A percentile compares a stretch with the other conserved stretches of the same genome.
Conservation (phyloP, 2,113 vertebrate species). For the Scytalopus superciliaris region DNA sequence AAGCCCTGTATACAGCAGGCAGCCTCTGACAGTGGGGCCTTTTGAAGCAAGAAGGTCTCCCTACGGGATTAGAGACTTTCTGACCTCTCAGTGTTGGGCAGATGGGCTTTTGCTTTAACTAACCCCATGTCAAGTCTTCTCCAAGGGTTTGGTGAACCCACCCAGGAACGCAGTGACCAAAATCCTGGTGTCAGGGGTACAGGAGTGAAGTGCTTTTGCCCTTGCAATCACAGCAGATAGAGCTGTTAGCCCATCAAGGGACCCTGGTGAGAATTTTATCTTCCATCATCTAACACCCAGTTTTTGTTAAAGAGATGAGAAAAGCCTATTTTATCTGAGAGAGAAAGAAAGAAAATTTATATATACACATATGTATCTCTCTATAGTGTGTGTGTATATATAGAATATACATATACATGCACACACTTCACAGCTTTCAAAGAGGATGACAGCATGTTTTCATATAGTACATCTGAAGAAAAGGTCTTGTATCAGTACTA, state of each 20-base stretch:
- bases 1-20: accelerated
- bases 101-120: neutral
- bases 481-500: neutral
- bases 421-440: neutral
- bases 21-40: accelerated
- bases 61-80: neutral
- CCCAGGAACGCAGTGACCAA: neutral
- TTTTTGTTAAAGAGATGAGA: neutral
- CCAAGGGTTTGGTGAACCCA: neutral
- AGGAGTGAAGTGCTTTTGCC: neutral
- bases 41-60: neutral
- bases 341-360: accelerated
- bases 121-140: neutral
- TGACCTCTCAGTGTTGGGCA: neutral
- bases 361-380: neutral
- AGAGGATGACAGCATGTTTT: neutral
- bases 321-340: neutral
- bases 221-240: accelerated
- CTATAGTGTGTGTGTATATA: neutral
- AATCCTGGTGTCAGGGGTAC: neutral
- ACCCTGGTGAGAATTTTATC: neutral
- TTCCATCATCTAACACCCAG: neutral
- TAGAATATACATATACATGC: neutral
- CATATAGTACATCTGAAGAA: neutral
- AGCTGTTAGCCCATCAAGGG: neutral